These are phyloP conservation scores for Entelurus aequoreus DNA, from an alignment of 2,113 vertebrate species.

Conservation along the genomic window DNA sequence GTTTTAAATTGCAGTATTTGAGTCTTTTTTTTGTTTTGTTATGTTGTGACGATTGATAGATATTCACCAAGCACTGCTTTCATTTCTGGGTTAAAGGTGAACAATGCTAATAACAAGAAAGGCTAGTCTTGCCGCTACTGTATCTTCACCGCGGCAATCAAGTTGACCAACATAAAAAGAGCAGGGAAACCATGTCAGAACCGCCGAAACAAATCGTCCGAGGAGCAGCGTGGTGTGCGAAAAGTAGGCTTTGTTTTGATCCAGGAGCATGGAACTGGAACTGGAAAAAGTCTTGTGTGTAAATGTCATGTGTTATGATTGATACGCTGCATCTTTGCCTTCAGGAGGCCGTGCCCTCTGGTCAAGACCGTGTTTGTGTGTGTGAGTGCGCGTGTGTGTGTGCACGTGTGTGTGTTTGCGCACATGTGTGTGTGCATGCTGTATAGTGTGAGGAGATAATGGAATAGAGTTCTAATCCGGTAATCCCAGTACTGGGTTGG, in stretches of 20 bases:
- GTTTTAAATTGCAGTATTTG: too few species aligned
- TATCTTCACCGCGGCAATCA: too few species aligned
- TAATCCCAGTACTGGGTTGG: conserved; percentile 73
- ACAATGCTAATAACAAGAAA: too few species aligned
- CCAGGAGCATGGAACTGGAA: too few species aligned
- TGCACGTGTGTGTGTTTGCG: conserved; percentile 3
- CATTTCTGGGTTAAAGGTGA: too few species aligned
- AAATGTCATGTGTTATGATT: conserved; percentile 47
- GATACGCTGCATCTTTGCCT: conserved; percentile 43
- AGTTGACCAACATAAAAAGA: too few species aligned
- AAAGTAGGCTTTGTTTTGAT: background rate
- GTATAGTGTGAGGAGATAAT: conserved; percentile 72
- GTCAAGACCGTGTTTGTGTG: conserved; percentile 40
- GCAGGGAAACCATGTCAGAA: background rate
- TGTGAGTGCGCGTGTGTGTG: conserved; percentile 26
- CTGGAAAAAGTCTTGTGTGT: conserved; percentile 27
- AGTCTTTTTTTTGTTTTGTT: too few species aligned
- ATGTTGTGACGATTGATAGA: too few species aligned
- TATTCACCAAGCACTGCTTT: too few species aligned
- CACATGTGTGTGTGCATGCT: background rate
- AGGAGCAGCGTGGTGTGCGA: background rate
- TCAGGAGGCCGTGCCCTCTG: conserved; percentile 33
- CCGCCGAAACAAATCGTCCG: background rate
- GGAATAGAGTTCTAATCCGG: conserved; percentile 77
- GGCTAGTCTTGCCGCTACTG: too few species aligned